Base-by-base conservation (phyloP, 2,888 invertebrate genomes). In the Nomada flava region DNA sequence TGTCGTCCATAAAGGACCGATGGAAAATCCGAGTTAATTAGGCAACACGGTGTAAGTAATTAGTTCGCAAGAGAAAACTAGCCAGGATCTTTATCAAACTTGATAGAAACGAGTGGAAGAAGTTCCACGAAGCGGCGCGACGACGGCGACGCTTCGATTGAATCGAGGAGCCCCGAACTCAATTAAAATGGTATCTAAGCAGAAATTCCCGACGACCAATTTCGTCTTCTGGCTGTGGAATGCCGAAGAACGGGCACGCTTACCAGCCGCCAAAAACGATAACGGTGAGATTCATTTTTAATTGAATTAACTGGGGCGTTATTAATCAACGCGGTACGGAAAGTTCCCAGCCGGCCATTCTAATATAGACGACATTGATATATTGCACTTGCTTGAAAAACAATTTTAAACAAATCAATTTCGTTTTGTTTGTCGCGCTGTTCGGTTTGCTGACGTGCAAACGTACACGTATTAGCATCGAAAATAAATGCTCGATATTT, bases 11-110 rank as follows among this genome's bases (percentile, higher is more conserved):
- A 13, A 55, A 20, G 20, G 47, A 55, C 52, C 52, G 59, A 52
- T 65, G 67, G 73, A 63, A 79, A 72, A 69, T 83, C 70, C 67
- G 63, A 77, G 67, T 74, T 73, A 77, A 86, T 86, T 77, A 79
- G 69, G 77, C 68, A 53, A 77, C 76, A 64, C 67, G 64, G 71
- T 26, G 60, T 60, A 70, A 71, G 73, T 82, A 86, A 86, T 86
- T 82, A 84, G 78, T 73, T 70, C 68, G 13, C 64, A 50, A 53
- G 52, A 62, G 76, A 63, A 70, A 75, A 69, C 72, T 63, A 50
- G 69, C 70, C 59, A 26, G 68, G 57, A 83, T 78, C 69, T 71
- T 73, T 62, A 78, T 64, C 69, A 77, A 82, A 82, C 44, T 84
- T 55, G 42, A 42, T 26, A 44, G 60, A 55, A 72, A 77, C 72